Conservation (phyloP, 1,140 invertebrate genomes). For the Heliconius hermathena region DNA sequence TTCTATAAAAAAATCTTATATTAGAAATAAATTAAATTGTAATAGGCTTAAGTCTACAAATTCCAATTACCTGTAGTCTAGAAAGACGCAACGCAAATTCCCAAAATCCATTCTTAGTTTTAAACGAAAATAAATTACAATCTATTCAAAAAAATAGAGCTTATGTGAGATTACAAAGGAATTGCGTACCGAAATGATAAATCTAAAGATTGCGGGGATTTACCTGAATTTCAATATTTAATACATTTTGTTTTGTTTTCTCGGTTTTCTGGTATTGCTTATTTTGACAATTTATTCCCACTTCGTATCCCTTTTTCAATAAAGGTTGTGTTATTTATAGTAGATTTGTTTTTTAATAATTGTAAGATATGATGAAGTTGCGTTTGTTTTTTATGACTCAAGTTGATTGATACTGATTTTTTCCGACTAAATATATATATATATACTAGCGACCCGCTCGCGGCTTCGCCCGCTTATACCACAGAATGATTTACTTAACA, state of each 20-base stretch:
- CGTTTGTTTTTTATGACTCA: no score
- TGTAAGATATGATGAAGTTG: neutral
- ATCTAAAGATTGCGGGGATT: constrained; percentile 19
- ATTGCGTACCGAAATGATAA: constrained; percentile 24
- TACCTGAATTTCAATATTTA: constrained; percentile 31
- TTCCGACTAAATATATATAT: no score
- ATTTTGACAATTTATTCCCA: constrained; percentile 21
- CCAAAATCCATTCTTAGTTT: constrained; percentile 13
- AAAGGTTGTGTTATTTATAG: neutral
- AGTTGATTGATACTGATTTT: no score
- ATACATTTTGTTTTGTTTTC: constrained; percentile 16
- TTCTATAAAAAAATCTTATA: neutral
- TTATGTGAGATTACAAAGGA: constrained; percentile 28
- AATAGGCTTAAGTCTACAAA: neutral
- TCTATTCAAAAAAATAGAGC: constrained; percentile 22
- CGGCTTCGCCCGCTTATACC: no score
- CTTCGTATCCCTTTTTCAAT: neutral
- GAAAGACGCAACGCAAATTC: neutral
- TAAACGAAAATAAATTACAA: constrained; percentile 25
- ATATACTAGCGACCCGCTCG: no score
- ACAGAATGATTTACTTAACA: no score
- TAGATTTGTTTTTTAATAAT: constrained; percentile 4
- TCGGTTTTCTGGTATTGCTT: constrained; percentile 19
- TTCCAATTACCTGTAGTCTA: neutral
- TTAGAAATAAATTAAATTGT: neutral